phyloP scores from a whole-genome alignment of 35 echinoderm and acorn worm genomes.

The Ophiothrix spiculata region DNA sequence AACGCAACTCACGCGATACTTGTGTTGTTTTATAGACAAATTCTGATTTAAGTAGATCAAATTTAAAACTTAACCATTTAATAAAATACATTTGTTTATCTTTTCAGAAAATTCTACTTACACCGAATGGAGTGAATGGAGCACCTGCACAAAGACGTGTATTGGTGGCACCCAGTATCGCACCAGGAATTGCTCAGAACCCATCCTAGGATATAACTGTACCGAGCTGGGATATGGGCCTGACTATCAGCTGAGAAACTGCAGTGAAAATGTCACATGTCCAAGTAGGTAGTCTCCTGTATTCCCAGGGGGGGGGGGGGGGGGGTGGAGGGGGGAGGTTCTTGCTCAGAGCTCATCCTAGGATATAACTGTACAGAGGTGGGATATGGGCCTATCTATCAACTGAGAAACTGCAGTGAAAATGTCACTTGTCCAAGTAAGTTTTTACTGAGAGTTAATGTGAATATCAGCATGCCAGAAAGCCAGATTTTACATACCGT shows the following conservation, averaged over 20 bases:
- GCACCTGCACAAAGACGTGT: slow-evolving; percentile 53
- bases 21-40: too few species aligned
- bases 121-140: slow-evolving; percentile 67
- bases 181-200: slow-evolving; percentile 52
- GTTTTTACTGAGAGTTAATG: too few species aligned
- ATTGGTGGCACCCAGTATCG: slow-evolving; percentile 40
- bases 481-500: too few species aligned
- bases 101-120: slow-evolving; percentile 43
- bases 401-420: background rate
- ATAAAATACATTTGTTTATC: too few species aligned
- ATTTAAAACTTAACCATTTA: too few species aligned
- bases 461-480: too few species aligned
- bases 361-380: background rate
- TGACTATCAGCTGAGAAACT: background rate
- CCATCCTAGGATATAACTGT: background rate
- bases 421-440: background rate
- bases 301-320: too few species aligned
- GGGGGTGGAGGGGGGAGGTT: too few species aligned
- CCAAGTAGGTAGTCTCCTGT: background rate
- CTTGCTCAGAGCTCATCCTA: slow-evolving; percentile 23
- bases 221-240: background rate
- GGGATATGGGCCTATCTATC: background rate
- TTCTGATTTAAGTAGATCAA: too few species aligned
- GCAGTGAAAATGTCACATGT: background rate
- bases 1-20: too few species aligned